phyloP scores from a whole-genome alignment of 2,888 invertebrate genomes.

The Chironomus riparius region DNA sequence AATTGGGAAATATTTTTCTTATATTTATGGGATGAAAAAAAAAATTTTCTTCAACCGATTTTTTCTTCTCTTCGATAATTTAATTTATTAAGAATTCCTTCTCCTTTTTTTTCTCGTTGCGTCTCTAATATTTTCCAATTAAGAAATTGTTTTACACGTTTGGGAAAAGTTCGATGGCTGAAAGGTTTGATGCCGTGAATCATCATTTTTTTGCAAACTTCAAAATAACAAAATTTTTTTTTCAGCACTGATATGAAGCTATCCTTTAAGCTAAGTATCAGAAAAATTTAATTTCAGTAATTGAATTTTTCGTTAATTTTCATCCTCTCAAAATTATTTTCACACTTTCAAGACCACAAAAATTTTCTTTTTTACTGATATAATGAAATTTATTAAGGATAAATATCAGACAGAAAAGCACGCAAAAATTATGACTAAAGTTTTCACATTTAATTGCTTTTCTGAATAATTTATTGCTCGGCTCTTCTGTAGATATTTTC shows the following conservation, averaged over 20 bases:
- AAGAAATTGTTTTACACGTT: background rate
- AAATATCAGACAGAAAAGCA: background rate
- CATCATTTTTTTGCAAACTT: background rate
- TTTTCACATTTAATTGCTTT: conserved; percentile 15
- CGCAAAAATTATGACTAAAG: conserved; percentile 7
- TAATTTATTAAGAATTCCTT: conserved; percentile 9
- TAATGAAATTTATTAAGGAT: too few species aligned
- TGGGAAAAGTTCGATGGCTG: background rate
- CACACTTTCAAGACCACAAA: too few species aligned
- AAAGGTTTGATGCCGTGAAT: background rate
- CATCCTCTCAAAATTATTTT: too few species aligned
- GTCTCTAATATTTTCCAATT: background rate
- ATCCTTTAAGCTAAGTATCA: too few species aligned
- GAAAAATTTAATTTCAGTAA: too few species aligned
- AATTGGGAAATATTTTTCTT: conserved; percentile 1
- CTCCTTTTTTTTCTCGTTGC: background rate
- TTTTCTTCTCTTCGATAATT: conserved; percentile 10
- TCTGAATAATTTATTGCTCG: conserved; percentile 6
- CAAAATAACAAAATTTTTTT: too few species aligned
- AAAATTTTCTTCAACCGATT: background rate
- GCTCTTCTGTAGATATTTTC: background rate
- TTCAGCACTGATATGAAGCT: too few species aligned
- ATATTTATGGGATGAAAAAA: background rate
- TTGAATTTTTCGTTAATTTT: too few species aligned
- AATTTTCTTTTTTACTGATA: too few species aligned